Base-by-base conservation (phyloP, 2,797 vertebrate species). In the Notamacropus eugenii region DNA sequence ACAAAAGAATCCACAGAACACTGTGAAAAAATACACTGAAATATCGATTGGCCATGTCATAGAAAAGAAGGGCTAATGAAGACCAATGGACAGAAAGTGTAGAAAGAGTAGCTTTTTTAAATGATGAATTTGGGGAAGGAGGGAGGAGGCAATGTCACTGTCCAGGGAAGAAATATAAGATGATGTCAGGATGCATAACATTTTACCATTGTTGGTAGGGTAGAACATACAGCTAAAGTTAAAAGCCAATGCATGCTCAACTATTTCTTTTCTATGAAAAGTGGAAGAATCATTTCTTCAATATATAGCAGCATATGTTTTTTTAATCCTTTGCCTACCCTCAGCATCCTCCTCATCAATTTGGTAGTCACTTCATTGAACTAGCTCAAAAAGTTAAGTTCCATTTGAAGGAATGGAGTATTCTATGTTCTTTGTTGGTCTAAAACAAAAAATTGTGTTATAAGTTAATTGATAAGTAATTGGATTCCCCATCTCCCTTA, bases 271-370 rank as follows among this genome's bases (percentile, higher is more conserved):
- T 52, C 34, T 92, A 94, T 95, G 92, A 96, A 96, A 95, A 94
- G 94, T 90, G 67, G 57, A 96, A 74, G 34, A 74, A 95, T 92
- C 52, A 93, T 93, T 95, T 94, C n/a, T 27, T 14, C 54, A 11
- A 13, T 56, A 40, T 96, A 92, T 90, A 93, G 50, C 95, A 97
- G 82, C 50, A 95, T 95, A 97, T 97, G 96, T 74, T 96, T 57
- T 90, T 55, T 55, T 55, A 55, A 55, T 55, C 55, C 16, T 55
- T 55, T 55, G 54, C 0, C 5, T 87, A 96, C 95, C 46, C 93
- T 0, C 0, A 59, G 90, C 87, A 90, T 93, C 90, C 96, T 92
- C 95, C 92, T 92, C 55, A 95, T 93, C 95, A 95, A 92, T 96
- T 97, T 97, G 94, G 91, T 91, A 93, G 93, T 93, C 56, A 91